phyloP scores from a whole-genome alignment of 2,113 vertebrate genomes.

The Fulmarus glacialis region DNA sequence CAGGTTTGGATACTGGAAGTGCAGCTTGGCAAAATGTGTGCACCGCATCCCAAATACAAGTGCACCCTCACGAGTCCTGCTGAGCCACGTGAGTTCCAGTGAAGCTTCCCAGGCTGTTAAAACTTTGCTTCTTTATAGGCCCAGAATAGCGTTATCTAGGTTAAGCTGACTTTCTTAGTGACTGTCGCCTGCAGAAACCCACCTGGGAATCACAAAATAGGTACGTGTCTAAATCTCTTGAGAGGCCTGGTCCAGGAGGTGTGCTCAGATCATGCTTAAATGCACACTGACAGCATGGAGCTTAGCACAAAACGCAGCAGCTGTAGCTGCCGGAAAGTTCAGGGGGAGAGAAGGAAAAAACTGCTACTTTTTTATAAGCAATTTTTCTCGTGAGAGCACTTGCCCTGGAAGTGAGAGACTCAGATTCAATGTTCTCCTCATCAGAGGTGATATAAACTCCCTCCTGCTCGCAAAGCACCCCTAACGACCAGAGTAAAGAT shows the following conservation, averaged over 20 bases:
- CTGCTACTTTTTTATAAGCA: neutral
- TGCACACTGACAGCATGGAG: constrained; percentile 16
- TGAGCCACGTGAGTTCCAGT: neutral
- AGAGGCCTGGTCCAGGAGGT: constrained; percentile 23
- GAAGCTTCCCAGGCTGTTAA: neutral
- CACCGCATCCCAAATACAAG: neutral
- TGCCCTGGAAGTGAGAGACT: constrained; percentile 5
- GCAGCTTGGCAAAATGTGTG: neutral
- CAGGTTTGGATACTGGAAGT: neutral
- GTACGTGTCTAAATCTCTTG: neutral
- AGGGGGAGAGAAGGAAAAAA: neutral
- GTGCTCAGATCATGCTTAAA: constrained; percentile 26
- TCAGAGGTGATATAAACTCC: neutral
- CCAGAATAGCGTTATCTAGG: neutral
- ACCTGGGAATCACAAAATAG: constrained; percentile 4
- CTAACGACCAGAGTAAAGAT: neutral
- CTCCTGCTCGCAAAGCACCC: neutral
- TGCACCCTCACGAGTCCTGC: neutral
- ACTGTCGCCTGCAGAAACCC: neutral
- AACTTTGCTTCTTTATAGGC: neutral
- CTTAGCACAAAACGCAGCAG: neutral
- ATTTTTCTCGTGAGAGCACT: constrained; percentile 28
- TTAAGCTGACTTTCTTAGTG: constrained; percentile 9
- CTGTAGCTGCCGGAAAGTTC: neutral
- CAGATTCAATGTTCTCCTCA: neutral